Evolutionary conservation across 2,113 vertebrate genomes (phyloP).

Genomic region (Tringa solitaria): DNA sequence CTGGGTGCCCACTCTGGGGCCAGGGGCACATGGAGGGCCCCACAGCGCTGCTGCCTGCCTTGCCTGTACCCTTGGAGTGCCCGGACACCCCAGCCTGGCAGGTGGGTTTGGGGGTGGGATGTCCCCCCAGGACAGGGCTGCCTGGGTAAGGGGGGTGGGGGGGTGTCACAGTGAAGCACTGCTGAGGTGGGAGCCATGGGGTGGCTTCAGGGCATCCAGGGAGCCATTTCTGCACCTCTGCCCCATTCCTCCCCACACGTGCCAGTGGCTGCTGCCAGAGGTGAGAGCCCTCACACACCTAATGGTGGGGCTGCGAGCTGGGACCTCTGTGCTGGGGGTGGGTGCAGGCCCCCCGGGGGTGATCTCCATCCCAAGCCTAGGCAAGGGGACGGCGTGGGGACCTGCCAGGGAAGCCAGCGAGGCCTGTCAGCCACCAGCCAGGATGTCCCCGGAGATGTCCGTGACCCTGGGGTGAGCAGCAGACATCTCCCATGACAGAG

Average conservation of each 20-base stretch:
- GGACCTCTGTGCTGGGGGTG: rapidly evolving
- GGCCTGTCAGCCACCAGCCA: neutral
- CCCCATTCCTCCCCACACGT: rapidly evolving
- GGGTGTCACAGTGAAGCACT: rapidly evolving
- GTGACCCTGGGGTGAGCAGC: neutral
- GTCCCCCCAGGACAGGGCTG: neutral
- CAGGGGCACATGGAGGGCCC: neutral
- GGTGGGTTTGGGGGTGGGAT: rapidly evolving
- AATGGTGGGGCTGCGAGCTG: neutral
- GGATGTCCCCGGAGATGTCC: neutral
- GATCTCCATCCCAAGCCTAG: neutral
- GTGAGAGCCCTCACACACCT: neutral
- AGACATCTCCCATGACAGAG: conserved; percentile 18
- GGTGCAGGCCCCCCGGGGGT: rapidly evolving
- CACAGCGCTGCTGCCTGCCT: neutral
- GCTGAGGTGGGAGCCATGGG: rapidly evolving
- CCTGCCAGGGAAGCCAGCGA: neutral
- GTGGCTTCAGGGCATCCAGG: neutral
- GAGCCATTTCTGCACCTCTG: too few relatives aligned
- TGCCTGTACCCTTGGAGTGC: neutral
- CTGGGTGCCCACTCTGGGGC: neutral
- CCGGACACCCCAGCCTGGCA: neutral
- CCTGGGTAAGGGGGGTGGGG: neutral
- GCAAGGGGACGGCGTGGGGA: neutral
- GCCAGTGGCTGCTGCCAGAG: rapidly evolving